Evolutionary conservation across 1,140 invertebrate species (phyloP), one percentile per base, ranked within the genome.

Genomic region (Arion vulgaris): DNA sequence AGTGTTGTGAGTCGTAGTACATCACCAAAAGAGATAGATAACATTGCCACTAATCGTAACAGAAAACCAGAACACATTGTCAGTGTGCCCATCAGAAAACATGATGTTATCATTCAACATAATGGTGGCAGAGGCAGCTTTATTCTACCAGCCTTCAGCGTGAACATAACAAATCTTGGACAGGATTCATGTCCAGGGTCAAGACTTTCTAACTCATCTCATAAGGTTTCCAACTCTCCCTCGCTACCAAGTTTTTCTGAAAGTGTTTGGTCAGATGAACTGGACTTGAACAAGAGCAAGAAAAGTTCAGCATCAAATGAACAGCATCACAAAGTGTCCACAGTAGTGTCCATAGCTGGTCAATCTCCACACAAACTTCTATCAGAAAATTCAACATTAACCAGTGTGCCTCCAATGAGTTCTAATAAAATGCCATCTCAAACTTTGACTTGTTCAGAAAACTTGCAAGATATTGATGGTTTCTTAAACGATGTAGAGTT

Each of bases 401-500:
- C 62, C n/a, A 32, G n/a, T 17, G 7, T 66, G 28, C 62, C 28
- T 66, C 62, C 28, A 32, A 32, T 7, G 7, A 66, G n/a, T 28
- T 17, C 62, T 28, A 23, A 32, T 66, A 32, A 66, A 66, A 66
- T 32, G 62, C 4, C 62, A 66, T 28, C 62, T 34, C n/a, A 32
- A 28, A 17, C 28, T 7, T 32, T 66, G n/a, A 66, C n/a, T 32
- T 5, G 28, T 28, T 11, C n/a, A 11, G 28, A 66, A 66, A 66
- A 34, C 28, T 28, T 2, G 62, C 28, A 66, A 66, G 62, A 66
- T 17, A 23, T 66, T 66, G 62, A 66, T 66, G 87, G 89, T 51
- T 73, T 90, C 28, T 84, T 90, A 71, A 86, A 90, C 57, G 88
- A 90, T 36, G 81, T 89, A 38, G 89, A 89, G 23, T 89, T 91